phyloP scores from a whole-genome alignment of 2,888 invertebrate genomes.

The Ophion ellenae region DNA sequence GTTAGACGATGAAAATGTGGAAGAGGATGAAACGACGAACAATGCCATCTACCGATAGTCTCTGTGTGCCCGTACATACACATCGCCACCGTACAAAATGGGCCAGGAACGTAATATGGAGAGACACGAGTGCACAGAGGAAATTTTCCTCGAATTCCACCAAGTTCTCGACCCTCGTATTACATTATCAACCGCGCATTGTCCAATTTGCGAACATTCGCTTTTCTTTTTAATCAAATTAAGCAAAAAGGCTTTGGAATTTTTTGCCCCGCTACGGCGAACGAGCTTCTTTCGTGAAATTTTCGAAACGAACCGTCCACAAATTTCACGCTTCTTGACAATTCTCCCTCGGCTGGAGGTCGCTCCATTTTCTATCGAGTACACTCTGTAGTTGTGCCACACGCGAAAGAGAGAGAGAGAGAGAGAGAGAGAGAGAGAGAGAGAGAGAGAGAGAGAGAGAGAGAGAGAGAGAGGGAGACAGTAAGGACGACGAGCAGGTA shows the following conservation, averaged over 20 bases:
- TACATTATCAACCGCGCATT: too few relatives aligned
- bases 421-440: constrained; percentile 2
- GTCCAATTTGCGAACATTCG: too few relatives aligned
- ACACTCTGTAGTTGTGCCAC: not conserved
- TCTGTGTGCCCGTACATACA: not conserved
- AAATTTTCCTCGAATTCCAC: constrained; percentile 5
- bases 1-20: constrained; percentile 11
- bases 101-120: constrained; percentile 37
- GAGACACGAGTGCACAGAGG: not conserved
- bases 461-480: constrained; percentile 36
- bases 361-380: constrained; percentile 19
- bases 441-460: constrained; percentile 39
- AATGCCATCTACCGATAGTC: constrained; percentile 17
- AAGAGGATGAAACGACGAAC: constrained; percentile 18
- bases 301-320: not conserved
- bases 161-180: not conserved
- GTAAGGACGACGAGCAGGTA: constrained; percentile 21
- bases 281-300: constrained; percentile 5
- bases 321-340: constrained; percentile 11
- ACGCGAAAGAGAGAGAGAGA: not conserved
- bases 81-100: not conserved
- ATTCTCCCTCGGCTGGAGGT: constrained; percentile 9
- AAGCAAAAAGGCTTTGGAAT: not conserved
- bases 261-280: not conserved
- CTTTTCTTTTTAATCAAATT: not conserved